A percentile compares a stretch with the other conserved stretches of the same genome.
These are phyloP conservation scores for Parazoanthus swiftii DNA, from an alignment of 92 coral and sea anemone genomes.

Conservation along the genomic window DNA sequence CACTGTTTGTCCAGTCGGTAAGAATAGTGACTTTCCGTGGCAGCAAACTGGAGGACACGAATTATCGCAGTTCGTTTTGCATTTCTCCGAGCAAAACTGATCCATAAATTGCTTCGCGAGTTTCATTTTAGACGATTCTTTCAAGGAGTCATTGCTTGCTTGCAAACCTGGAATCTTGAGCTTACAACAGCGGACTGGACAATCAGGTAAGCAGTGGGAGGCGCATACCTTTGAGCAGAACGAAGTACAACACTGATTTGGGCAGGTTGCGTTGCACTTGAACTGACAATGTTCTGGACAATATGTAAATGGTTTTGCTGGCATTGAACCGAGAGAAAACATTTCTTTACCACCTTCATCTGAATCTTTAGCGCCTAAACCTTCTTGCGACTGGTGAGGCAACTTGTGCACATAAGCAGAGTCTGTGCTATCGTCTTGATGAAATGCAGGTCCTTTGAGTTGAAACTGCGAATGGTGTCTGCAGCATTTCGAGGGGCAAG, in stretches of 20 bases:
- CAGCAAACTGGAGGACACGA: conserved; percentile 88
- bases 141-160: not conserved
- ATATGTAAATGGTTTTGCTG: conserved; percentile 23
- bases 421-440: not conserved
- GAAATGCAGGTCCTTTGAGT: conserved; percentile 11
- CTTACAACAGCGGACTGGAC: conserved; percentile 36
- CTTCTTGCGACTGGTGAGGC: not conserved
- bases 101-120: conserved; percentile 60
- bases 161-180: conserved; percentile 36
- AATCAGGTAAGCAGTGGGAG: conserved; percentile 33
- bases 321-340: conserved; percentile 21
- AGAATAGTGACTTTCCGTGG: conserved; percentile 28
- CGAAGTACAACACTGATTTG: conserved; percentile 63
- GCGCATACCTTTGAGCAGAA: conserved; percentile 20
- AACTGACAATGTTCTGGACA: conserved; percentile 54
- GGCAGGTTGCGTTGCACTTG: conserved; percentile 64
- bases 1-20: not conserved
- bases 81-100: conserved; percentile 71
- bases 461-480: conserved; percentile 47
- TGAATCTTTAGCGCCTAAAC: not conserved
- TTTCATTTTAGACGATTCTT: conserved; percentile 34
- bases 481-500: conserved; percentile 61
- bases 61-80: conserved; percentile 60
- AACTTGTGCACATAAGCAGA: not conserved
- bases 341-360: conserved; percentile 1